Base-by-base conservation (phyloP, 1,140 invertebrate species). In the Coelopa frigida region DNA sequence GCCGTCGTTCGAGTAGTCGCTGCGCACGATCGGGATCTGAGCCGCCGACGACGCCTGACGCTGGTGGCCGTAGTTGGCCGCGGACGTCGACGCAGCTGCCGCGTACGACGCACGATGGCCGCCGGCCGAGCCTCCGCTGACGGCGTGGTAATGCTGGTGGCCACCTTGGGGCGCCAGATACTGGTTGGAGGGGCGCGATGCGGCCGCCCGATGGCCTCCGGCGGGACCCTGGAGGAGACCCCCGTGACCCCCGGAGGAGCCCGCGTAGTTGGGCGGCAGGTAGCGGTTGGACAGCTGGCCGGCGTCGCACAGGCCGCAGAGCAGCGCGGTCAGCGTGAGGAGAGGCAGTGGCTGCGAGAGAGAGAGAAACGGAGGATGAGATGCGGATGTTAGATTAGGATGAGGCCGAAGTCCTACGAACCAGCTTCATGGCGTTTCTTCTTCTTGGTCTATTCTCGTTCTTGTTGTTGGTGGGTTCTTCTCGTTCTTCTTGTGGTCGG, bases 11-110 rank as follows among this genome's bases (percentile, higher is more conserved):
- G 57, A 64, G 39, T 75, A 73, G 45, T 76, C 74, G 51, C 75
- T 75, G 54, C 77, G 73, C 38, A 78, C 72, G 20, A 77, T 69
- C n/a, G 74, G 58, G 5, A 74, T 61, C 21, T 69, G 72, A 1
- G 70, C 48, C 38, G 58, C 14, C 48, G 39, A 39, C 17, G 18
- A 11, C 35, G 7, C 35, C 35, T n/a, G n/a, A 4, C 32, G 17
- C 24, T 44, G 33, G 11, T 44, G 43, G 12, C 5, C 48, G 39
- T 36, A 49, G 15, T 52, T 44, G 14, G 24, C 12, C 12, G 6
- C 23, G 33, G 45, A 17, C 2, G 43, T 27, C 48, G 27, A 18
- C 21, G 20, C 26, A n/a, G 55, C 43, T 22, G 42, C 35, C 12
- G 47, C 31, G 32, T 18, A 17, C 8, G 17, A 29, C 24, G 14